phyloP scores from a whole-genome alignment of 2,113 vertebrate species.

The Platichthys stellatus region DNA sequence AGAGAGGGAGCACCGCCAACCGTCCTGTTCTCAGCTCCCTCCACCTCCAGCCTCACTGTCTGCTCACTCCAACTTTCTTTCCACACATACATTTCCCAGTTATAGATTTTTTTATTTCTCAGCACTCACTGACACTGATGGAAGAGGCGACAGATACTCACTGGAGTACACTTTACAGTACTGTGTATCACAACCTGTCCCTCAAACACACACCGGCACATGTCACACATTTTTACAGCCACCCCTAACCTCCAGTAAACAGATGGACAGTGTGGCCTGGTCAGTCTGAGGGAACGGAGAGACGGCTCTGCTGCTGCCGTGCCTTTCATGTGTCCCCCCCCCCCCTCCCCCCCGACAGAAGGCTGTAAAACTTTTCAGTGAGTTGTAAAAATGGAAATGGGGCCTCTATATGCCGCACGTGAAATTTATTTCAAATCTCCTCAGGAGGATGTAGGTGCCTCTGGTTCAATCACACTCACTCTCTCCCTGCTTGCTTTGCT shows the following conservation, averaged over 20 bases:
- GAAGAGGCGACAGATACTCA: not conserved
- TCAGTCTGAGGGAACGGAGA: conserved; percentile 46
- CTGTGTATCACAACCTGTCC: not conserved
- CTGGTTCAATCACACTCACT: conserved; percentile 65
- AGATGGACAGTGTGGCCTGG: conserved; percentile 15
- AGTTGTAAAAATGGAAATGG: conserved; percentile 84
- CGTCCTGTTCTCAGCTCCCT: conserved; percentile 36
- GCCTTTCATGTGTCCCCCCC: conserved; percentile 75
- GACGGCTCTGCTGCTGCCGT: conserved; percentile 42
- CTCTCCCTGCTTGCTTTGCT: conserved; percentile 32
- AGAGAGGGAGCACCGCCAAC: conserved; percentile 44
- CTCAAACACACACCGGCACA: not conserved
- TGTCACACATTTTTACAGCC: not conserved
- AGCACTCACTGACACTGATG: not conserved
- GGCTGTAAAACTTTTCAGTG: conserved; percentile 81
- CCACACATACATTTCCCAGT: not conserved
- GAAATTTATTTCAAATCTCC: conserved; percentile 82
- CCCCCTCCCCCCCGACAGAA: conserved; percentile 61
- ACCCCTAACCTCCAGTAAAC: conserved; percentile 10
- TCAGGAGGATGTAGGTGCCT: conserved; percentile 56
- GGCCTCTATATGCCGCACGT: conserved; percentile 71
- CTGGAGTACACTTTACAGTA: not conserved
- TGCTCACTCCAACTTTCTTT: conserved; percentile 18
- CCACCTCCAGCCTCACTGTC: conserved; percentile 15
- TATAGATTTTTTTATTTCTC: conserved; percentile 15